Evolutionary conservation across 2,888 invertebrate species (phyloP).

Genomic region (Rhopalosiphum nymphaeae): DNA sequence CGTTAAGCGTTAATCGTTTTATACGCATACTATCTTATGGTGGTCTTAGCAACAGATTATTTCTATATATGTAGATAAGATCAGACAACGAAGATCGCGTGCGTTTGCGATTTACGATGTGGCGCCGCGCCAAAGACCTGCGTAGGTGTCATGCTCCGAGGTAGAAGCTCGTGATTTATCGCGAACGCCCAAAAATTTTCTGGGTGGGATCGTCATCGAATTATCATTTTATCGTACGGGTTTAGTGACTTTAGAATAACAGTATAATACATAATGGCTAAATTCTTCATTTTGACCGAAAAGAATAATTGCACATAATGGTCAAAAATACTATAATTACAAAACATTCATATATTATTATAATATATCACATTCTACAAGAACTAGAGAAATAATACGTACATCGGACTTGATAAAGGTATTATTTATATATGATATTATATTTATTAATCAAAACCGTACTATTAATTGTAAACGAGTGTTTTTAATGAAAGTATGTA

Average conservation of each 20-base stretch:
- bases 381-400: background rate
- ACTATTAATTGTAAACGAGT: background rate
- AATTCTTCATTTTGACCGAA: background rate
- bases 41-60: background rate
- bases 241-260: background rate
- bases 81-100: background rate
- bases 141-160: slow-evolving; percentile 16
- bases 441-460: background rate
- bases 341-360: background rate
- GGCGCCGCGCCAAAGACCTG: slow-evolving; percentile 41
- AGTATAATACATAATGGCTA: background rate
- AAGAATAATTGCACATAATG: background rate
- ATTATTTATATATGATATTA: background rate
- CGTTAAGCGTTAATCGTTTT: background rate
- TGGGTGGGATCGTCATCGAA: slow-evolving; percentile 1
- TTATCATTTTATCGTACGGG: background rate
- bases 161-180: slow-evolving; percentile 27
- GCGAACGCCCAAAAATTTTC: slow-evolving; percentile 34
- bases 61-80: background rate
- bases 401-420: background rate
- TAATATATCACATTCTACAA: background rate
- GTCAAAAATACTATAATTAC: background rate
- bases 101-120: slow-evolving; percentile 37
- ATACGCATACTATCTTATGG: background rate
- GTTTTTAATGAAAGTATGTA: background rate